Evolutionary conservation across 2,888 invertebrate genomes (phyloP), one percentile per base, ranked within the genome.

Genomic region (Drosophila tripunctata): DNA sequence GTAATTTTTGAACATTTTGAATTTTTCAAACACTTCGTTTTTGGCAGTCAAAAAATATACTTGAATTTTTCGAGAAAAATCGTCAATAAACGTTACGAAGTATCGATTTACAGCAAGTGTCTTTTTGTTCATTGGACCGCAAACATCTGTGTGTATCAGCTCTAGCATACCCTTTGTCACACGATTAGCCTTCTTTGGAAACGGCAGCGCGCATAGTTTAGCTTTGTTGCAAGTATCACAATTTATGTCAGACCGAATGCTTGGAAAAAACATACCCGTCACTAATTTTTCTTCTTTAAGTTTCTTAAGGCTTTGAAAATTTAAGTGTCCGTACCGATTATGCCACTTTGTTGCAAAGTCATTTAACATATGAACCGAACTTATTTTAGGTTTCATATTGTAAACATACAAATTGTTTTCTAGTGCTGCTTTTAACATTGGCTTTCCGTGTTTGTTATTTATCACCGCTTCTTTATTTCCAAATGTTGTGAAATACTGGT

Each of bases 111-210:
- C 40, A 8, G 21, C 40, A 7, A 40, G 14, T 14, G 36, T 12
- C 14, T 36, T 36, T 14, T 19, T 19, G 15, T 40, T 40, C 40
- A 40, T 40, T 8, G 40, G 40, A 3, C 21, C 21, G 19, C 40
- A 40, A 7, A 19, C 40, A n/a, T 40, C 40, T 21, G 40, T 40
- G 21, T 40, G 40, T 17, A 40, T 21, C 21, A 40, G 30, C 22
- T 50, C 48, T 17, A 50, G 48, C 14, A 50, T 36, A 21, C 8
- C 21, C 21, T 35, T 50, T 21, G 48, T 50, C 2, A 50, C 24
- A 15, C 40, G 17, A 21, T 21, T 10, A 8, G 40, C 40, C 21
- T 40, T 40, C 15, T 40, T 12, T 10, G 40, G 40, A 10, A 40
- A 40, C 7, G 40, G 21, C 21, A 40, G 19, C 31, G n/a, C 31